Percentiles rank a stretch among this genome's conserved stretches.
These are phyloP conservation scores for Streblospio benedicti DNA, from an alignment of 1,140 invertebrate species.

Conservation along the genomic window DNA sequence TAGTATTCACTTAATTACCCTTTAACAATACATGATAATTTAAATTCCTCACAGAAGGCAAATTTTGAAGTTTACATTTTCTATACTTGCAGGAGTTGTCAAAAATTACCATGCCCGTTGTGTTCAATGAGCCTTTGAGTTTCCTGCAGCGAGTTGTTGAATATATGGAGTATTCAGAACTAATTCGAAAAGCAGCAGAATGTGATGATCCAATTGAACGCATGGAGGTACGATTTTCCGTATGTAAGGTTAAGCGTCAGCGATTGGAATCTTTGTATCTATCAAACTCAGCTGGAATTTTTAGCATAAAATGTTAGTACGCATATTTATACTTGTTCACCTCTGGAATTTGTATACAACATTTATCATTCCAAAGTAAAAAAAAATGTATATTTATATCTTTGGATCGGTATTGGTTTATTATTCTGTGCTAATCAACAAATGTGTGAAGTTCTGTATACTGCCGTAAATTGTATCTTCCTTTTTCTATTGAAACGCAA, in stretches of 20 bases:
- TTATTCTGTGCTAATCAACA: too few species aligned
- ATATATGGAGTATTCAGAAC: conserved; percentile 84
- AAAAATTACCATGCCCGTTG: conserved; percentile 94
- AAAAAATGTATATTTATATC: conserved; percentile 6
- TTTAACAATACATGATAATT: too few species aligned
- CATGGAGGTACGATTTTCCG: conserved; percentile 56
- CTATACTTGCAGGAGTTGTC: conserved; percentile 63
- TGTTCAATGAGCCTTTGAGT: conserved; percentile 91
- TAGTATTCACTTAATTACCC: too few species aligned
- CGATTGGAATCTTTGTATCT: background rate
- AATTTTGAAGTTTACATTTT: background rate
- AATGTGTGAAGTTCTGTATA: too few species aligned
- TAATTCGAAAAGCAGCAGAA: conserved; percentile 68
- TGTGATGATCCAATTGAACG: conserved; percentile 67
- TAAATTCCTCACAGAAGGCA: background rate
- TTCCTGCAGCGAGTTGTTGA: conserved; percentile 90
- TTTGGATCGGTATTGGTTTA: too few species aligned
- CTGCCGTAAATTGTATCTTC: too few species aligned
- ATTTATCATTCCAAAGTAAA: background rate
- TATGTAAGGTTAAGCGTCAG: background rate
- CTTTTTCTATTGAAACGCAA: too few species aligned
- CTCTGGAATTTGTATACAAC: too few species aligned
- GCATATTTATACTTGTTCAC: too few species aligned
- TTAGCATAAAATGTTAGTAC: too few species aligned
- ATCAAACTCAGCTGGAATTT: background rate